These are phyloP conservation scores for Orycteropus afer DNA, from an alignment of 2,113 vertebrate genomes.

Conservation along the genomic window DNA sequence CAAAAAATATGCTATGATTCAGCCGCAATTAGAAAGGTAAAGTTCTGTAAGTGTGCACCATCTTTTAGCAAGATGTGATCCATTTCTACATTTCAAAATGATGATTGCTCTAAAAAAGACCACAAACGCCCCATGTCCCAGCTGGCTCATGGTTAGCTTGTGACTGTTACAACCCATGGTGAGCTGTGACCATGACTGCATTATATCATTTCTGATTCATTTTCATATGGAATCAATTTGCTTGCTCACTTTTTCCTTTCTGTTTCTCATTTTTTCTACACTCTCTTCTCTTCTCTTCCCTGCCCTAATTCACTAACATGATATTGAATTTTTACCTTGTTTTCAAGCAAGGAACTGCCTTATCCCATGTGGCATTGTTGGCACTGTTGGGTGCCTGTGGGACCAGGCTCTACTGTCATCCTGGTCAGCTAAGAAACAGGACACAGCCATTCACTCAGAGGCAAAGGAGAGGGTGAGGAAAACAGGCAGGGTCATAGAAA, in stretches of 20 bases:
- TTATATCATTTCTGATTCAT: background rate
- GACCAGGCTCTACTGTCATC: background rate
- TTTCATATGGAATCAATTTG: background rate
- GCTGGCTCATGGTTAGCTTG: background rate
- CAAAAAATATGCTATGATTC: background rate
- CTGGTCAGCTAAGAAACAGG: background rate
- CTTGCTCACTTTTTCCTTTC: background rate
- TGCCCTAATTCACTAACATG: background rate
- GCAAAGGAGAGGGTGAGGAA: background rate
- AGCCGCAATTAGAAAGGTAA: background rate
- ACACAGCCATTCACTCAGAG: background rate
- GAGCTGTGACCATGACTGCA: background rate
- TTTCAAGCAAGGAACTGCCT: background rate
- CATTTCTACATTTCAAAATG: background rate
- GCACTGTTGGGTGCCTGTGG: background rate
- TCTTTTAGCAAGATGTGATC: background rate
- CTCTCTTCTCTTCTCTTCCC: background rate
- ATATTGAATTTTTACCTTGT: background rate
- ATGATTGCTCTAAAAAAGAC: background rate
- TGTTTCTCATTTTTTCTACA: background rate
- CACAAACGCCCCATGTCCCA: background rate
- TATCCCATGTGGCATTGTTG: background rate
- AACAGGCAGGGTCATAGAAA: background rate
- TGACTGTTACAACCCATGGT: background rate
- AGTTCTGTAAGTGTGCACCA: background rate